Evolutionary conservation across 1,140 invertebrate genomes (phyloP), one percentile per base, ranked within the genome.

Genomic region (Lordiphosa collinella): DNA sequence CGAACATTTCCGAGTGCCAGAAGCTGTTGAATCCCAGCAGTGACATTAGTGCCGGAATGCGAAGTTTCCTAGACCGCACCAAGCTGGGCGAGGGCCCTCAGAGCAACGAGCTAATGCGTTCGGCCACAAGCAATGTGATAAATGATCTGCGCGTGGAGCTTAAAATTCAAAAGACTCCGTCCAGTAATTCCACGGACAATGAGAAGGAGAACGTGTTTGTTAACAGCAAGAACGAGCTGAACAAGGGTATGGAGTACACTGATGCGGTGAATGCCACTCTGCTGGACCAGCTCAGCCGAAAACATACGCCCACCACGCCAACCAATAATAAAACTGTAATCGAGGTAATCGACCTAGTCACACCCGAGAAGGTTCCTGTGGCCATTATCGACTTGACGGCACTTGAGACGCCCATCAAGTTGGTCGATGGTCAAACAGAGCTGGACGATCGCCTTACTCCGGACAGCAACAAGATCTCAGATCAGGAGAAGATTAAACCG

Each of bases 1-100:
- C 94, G 18, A 94, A 93, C 51, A 97, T 97, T 55, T 96, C 95
- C 1, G 95, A 97, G 82, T 94, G 95, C 68, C 96, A 97, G 79
- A 97, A 97, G 76, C 89, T 96, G 54, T 82, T 97, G 31, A 94
- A 96, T 88, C 95, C 95, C 0, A 94, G 95, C 0, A 91, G 93
- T 0, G 92, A 93, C 58, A 93, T 94, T 5, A 94, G 93, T 85
- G 92, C 93, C 1, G 92, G 92, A 12, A 95, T 95, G 94, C 93
- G 94, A 71, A 93, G 92, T 1, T 94, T 95, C 73, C 86, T 94
- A 8, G 86, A 89, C 40, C 68, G 78, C 13, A 88, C 85, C 12
- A 88, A 86, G 36, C 18, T 88, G 34, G 79, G 78, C 4, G 85
- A 56, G 43, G 43, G 51, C 25, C 7, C 25, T 2, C 69, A 70